These are phyloP conservation scores for Formica exsecta DNA, from an alignment of 1,140 invertebrate genomes.

Conservation along the genomic window DNA sequence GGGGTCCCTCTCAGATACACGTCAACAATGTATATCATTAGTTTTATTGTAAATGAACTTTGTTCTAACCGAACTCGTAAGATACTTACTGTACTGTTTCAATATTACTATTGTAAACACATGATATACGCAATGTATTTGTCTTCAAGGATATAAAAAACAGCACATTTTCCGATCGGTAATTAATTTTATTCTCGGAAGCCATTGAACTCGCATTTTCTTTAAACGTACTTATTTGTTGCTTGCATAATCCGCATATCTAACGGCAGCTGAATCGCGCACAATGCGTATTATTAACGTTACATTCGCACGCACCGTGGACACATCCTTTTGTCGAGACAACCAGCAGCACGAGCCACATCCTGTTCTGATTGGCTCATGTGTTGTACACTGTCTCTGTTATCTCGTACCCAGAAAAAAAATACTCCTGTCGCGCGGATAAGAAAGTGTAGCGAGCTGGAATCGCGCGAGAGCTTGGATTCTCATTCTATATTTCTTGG, in stretches of 20 bases:
- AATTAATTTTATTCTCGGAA: constrained; percentile 10
- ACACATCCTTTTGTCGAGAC: constrained; percentile 48
- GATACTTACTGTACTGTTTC: background rate
- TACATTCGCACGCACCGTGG: constrained; percentile 31
- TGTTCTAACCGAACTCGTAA: constrained; percentile 14
- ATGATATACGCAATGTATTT: too few species aligned
- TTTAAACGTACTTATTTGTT: background rate
- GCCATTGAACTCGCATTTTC: constrained; percentile 7
- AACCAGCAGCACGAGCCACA: constrained; percentile 42
- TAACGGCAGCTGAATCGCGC: background rate
- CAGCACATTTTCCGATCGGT: background rate
- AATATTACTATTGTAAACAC: background rate
- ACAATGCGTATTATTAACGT: constrained; percentile 51
- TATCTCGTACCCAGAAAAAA: constrained; percentile 33
- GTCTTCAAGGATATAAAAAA: constrained; percentile 1
- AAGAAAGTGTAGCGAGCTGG: constrained; percentile 25
- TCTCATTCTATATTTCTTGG: constrained; percentile 32
- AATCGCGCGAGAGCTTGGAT: background rate
- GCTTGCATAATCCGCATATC: background rate
- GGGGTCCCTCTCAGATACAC: background rate
- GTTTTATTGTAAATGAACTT: constrained; percentile 32
- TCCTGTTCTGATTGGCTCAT: constrained; percentile 43
- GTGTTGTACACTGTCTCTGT: background rate
- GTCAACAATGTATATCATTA: background rate
- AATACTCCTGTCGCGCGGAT: constrained; percentile 43